These are phyloP conservation scores for Plebejus anna DNA, from an alignment of 2,888 invertebrate genomes.

Conservation along the genomic window DNA sequence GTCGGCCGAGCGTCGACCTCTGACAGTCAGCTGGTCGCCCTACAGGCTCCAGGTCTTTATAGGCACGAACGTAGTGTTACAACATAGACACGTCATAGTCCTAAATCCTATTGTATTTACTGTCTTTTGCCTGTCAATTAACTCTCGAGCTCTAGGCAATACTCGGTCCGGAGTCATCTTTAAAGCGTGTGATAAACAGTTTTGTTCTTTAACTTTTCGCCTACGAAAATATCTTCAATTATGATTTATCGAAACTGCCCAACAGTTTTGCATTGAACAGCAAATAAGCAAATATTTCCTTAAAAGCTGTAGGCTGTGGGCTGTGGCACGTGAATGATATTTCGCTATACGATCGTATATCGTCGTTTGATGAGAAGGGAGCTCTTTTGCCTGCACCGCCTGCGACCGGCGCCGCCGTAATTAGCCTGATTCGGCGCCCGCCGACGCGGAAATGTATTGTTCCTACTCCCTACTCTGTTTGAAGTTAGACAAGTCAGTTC, in stretches of 20 bases:
- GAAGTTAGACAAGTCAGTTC: not conserved
- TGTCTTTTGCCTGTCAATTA: too few relatives aligned
- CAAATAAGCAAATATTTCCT: not conserved
- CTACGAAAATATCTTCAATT: too few relatives aligned
- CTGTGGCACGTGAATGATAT: not conserved
- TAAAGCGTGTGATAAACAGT: too few relatives aligned
- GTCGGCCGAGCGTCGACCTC: slow-evolving; percentile 9
- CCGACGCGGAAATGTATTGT: not conserved
- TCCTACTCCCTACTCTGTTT: not conserved
- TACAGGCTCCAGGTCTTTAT: not conserved
- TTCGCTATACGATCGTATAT: not conserved
- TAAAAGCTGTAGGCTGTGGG: not conserved
- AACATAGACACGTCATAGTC: too few relatives aligned
- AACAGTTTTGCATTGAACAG: too few relatives aligned
- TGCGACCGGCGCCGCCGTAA: slow-evolving; percentile 17
- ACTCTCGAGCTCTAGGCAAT: too few relatives aligned
- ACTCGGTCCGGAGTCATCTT: too few relatives aligned
- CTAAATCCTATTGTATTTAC: too few relatives aligned
- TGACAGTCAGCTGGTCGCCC: not conserved
- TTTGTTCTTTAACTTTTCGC: too few relatives aligned
- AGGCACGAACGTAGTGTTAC: not conserved
- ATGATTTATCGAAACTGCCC: too few relatives aligned
- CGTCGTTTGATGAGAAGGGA: not conserved
- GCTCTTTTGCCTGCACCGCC: not conserved
- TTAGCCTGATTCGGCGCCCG: not conserved